Evolutionary conservation across 2,888 invertebrate species (phyloP), one percentile per base, ranked within the genome.

Genomic region (Petrophora chlorosata): DNA sequence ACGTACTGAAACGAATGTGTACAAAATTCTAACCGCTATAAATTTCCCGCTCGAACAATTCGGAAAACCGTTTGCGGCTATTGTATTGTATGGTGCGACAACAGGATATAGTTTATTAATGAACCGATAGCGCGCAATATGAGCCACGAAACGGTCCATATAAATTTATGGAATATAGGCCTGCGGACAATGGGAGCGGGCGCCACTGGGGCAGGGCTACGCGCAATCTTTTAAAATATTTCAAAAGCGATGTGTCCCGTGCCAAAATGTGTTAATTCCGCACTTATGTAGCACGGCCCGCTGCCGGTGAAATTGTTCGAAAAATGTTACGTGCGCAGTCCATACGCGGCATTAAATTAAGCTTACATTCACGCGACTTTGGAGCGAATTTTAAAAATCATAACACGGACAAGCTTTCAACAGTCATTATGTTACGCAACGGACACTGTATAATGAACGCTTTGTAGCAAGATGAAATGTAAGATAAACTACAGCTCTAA

Each of bases 71-170:
- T 76, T 65, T 70, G 72, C 66, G 70, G 74, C 70, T 68, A 74
- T 77, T 79, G 79, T 76, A 69, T 75, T 70, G 70, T 68, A 71
- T 65, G 66, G 61, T 56, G 67, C 70, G 67, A 73, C 70, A 73
- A 73, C 72, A 69, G 73, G 66, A 72, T 79, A 76, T 78, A 79
- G 79, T 83, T 81, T 80, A 84, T 83, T 83, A 82, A 84, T 82
- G 77, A 81, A 80, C 78, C 72, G 73, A 81, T 82, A 79, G 65
- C 73, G 73, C 69, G 67, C 73, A 76, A 77, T 79, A 81, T 78
- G 73, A 75, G 65, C 59, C 67, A 67, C 66, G 67, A 65, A 74
- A 70, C 70, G 67, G 64, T 71, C 75, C 70, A 76, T 73, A 83
- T 84, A 80, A 83, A 80, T 82, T 78, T 65, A 60, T 62, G 48